phyloP scores from a whole-genome alignment of 1,140 invertebrate species.

The Bombus polaris region DNA sequence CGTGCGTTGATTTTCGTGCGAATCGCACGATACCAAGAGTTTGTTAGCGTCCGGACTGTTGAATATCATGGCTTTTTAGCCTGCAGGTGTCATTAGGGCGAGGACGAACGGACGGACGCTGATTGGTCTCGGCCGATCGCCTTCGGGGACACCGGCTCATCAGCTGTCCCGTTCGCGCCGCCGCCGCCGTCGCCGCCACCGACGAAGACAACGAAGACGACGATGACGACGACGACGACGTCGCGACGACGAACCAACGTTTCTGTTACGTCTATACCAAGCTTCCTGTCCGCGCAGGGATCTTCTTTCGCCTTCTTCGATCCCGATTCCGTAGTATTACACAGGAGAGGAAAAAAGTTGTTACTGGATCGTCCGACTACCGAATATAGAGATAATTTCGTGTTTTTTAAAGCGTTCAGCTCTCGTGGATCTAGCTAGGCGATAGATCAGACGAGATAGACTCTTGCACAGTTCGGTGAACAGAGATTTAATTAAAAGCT shows the following conservation, averaged over 20 bases:
- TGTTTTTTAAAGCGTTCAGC: too few species aligned
- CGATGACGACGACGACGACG: too few species aligned
- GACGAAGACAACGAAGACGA: too few species aligned
- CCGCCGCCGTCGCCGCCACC: too few species aligned
- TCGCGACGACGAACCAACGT: slow-evolving; percentile 8
- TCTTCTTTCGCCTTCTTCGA: background rate
- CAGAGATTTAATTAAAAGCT: too few species aligned
- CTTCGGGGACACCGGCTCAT: slow-evolving; percentile 77
- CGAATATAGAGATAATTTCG: too few species aligned
- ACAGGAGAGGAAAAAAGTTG: background rate
- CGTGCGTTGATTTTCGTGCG: background rate
- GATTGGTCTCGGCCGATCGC: slow-evolving; percentile 80
- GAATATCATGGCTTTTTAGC: slow-evolving; percentile 81
- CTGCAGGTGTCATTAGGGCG: slow-evolving; percentile 81
- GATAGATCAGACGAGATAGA: too few species aligned
- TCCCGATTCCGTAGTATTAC: background rate
- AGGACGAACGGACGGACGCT: slow-evolving; percentile 76
- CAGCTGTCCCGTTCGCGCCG: slow-evolving; percentile 79
- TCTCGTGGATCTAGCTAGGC: too few species aligned
- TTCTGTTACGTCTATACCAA: background rate
- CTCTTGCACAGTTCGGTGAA: too few species aligned
- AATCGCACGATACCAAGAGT: slow-evolving; percentile 62
- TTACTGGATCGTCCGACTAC: too few species aligned
- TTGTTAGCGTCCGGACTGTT: slow-evolving; percentile 78
- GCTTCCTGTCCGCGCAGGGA: background rate